Base-by-base conservation (phyloP, 2,888 invertebrate species). In the Pomacea canaliculata region DNA sequence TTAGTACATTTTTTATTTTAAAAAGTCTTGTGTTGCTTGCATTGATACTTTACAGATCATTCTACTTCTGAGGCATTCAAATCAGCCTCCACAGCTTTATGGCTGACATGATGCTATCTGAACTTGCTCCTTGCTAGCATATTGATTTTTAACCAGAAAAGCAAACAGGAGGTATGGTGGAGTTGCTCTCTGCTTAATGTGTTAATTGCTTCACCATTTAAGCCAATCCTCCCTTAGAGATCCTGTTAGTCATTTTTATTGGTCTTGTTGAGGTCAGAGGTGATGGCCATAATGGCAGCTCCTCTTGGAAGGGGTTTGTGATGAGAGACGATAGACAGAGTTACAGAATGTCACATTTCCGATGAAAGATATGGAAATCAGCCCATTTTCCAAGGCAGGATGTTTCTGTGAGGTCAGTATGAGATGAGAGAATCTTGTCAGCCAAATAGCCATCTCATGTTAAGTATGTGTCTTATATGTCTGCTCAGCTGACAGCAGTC, bases 181-280 rank as follows among this genome's bases (percentile, higher is more conserved):
- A 16, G 51, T 56, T 56, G 16, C 37, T 59, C 23, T 23, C 37
- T 56, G n/a, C 9, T 19, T 70, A 23, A 56, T 70, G 70, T 60
- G 63, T 63, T 62, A 63, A 71, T 71, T 62, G 62, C 63, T 19
- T 27, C 37, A 13, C 71, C 60, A 63, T 60, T 71, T 60, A 71
- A 71, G 62, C 71, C 62, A 62, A n/a, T n/a, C 23, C 48, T 37
- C 73, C 27, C n/a, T 46, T 18, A n/a, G 3, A 37, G 23, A 19
- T 73, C 23, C 8, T 7, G 48, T 10, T 19, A 56, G 59, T n/a
- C 16, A 10, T 68, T n/a, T 73, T 67, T 59, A 73, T 73, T 48
- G 51, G 72, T 51, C 46, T 48, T 46, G 37, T 37, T 4, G n/a
- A 67, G 67, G 49, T 73, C 73, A 73, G 23, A 46, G 73, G 73